Base-by-base conservation (phyloP, 2,113 vertebrate species). In the Crocuta crocuta region DNA sequence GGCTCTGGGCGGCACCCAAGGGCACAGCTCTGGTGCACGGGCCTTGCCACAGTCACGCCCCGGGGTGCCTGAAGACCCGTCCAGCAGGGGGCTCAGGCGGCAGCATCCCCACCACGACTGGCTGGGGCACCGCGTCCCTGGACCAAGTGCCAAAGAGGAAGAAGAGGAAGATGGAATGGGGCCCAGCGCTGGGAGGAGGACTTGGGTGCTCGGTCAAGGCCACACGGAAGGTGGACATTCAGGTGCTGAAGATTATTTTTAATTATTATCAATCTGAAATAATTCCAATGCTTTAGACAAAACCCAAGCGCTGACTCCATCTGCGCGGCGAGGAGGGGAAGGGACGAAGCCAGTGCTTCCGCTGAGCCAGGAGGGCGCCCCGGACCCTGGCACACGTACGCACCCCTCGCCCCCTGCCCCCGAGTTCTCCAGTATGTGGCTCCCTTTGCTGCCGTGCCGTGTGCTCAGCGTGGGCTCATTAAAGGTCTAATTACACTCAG, bases 401-500 rank as follows among this genome's bases (percentile, higher is more conserved):
- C 0, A 0, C 9, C 13, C 23, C 71, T 9, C 31, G 5, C 23
- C 7, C 2, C 0, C 39, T 39, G 39, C 39, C 48, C 28, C 17
- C 23, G 88, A 91, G 87, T 94, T 96, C 79, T 92, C 65, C 94
- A 97, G 65, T 97, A 96, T 86, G 74, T 0, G 7, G 96, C 53
- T 55, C 96, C 96, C 93, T 97, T 86, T 74, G 82, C 53, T 61
- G 7, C 45, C 61, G 92, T 80, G 33, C 4, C 68, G 78, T 94
- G 96, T 94, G 94, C 93, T 95, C 97, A 87, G 96, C 91, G 96
- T 96, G 78, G 97, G 95, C 61, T 97, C 95, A 96, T 92, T 97
- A 85, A 97, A 91, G 73, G 61, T 83, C 97, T 98, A 98, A 97
- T 97, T 98, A 97, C 43, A 88, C 86, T 93, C 96, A 78, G 50